Percentiles rank a stretch among this genome's conserved stretches.
phyloP scores from a whole-genome alignment of 2,113 vertebrate genomes.

The Prietella phreatophila region DNA sequence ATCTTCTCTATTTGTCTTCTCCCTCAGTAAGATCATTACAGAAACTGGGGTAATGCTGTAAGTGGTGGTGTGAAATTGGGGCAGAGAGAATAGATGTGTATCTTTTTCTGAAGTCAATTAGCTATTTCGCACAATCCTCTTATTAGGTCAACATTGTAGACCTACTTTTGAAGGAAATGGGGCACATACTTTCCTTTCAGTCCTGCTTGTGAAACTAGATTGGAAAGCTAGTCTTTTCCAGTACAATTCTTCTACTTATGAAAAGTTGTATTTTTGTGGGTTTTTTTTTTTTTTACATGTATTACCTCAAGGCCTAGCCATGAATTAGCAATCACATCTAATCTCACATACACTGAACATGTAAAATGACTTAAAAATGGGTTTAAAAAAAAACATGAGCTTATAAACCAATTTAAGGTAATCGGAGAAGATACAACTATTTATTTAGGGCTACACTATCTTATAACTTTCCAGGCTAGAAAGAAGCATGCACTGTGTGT shows the following conservation, averaged over 20 bases:
- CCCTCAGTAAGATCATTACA: background rate
- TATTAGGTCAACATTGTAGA: background rate
- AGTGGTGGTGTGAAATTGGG: background rate
- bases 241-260: background rate
- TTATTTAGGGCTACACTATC: background rate
- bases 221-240: background rate
- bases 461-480: background rate
- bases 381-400: background rate
- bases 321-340: slow-evolving; percentile 3
- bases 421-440: background rate
- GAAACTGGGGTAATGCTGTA: background rate
- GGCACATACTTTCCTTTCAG: background rate
- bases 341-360: background rate
- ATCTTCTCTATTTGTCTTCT: background rate
- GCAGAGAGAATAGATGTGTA: background rate
- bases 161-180: slow-evolving; percentile 15
- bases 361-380: background rate
- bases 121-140: background rate
- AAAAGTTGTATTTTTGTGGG: background rate
- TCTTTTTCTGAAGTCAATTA: background rate
- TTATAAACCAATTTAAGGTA: background rate
- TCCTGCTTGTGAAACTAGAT: background rate
- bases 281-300: background rate
- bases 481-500: background rate
- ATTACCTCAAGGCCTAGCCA: background rate